Evolutionary conservation across 2,888 invertebrate species (phyloP), one percentile per base, ranked within the genome.

Genomic region (Acleris laterana): DNA sequence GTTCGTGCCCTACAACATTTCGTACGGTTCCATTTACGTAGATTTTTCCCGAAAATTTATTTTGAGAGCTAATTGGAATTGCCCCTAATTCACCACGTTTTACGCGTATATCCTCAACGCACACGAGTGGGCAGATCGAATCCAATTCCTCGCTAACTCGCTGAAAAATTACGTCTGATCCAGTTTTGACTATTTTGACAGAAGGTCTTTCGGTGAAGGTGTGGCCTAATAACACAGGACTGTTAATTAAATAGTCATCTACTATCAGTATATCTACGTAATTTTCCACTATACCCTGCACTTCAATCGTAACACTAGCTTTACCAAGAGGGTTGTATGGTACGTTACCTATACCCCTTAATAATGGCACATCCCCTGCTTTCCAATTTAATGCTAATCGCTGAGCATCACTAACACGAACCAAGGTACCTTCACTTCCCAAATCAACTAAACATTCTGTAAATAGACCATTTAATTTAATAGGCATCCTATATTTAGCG

Each of bases 321-420:
- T 19, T 25, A 9, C 74, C 74, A 22, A 67, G n/a, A 2, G 74
- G 71, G 46, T 64, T 22, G 38, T 68, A 69, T 3, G 71, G 69
- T 9, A 71, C 53, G 57, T 72, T 72, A 2, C 72, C 72, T 55
- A 73, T 25, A 0, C 73, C 73, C 13, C 70, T 60, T 25, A 72
- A 38, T 5, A 60, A 52, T 22, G 72, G 72, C 5, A 68, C 62
- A 2, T 61, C 20, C 1, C 68, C 68, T 0, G 4, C 9, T 7
- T n/a, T 6, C 71, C 70, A 74, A 2, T 17, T n/a, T 42, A 72
- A 19, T 2, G 63, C 64, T 16, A 74, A 25, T 4, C n/a, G 62
- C 28, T 50, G 1, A n/a, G 72, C 72, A n/a, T 72, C 69, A 5
- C 28, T 62, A 32, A 63, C 20, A n/a, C 71, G 70, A 2, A 74